phyloP scores from a whole-genome alignment of 1,140 invertebrate genomes.

The Brachystomella parvula region DNA sequence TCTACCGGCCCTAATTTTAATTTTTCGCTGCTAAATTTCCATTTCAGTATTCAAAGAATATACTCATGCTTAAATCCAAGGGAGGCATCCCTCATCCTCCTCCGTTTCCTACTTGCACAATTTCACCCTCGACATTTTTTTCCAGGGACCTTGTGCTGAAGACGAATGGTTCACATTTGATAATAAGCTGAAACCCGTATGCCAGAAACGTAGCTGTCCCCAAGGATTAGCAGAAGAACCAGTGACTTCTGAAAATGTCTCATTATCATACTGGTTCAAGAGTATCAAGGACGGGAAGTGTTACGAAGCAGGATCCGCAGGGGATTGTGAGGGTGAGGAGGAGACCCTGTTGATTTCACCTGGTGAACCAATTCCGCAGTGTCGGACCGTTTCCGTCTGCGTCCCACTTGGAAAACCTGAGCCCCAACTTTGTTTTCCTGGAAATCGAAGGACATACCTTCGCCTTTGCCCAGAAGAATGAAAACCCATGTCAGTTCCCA shows the following conservation, averaged over 20 bases:
- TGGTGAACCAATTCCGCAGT: constrained; percentile 24
- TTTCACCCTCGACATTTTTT: background rate
- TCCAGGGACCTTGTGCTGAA: constrained; percentile 26
- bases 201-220: constrained; percentile 17
- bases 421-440: constrained; percentile 23
- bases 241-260: constrained; percentile 14
- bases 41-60: background rate
- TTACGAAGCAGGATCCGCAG: constrained; percentile 19
- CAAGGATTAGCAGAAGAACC: background rate
- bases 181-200: constrained; percentile 10
- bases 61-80: background rate
- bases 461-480: background rate
- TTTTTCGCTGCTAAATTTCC: no score
- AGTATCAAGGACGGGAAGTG: constrained; percentile 23
- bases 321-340: constrained; percentile 16
- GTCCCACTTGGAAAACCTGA: constrained; percentile 20
- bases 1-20: background rate
- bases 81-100: background rate
- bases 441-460: constrained; percentile 22
- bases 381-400: constrained; percentile 17
- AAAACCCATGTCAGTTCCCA: background rate
- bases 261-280: constrained; percentile 20
- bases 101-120: no score
- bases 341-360: constrained; percentile 22
- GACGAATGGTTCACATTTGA: constrained; percentile 28